phyloP scores from a whole-genome alignment of 2,113 vertebrate species.

The Gallinago paraguaiae region DNA sequence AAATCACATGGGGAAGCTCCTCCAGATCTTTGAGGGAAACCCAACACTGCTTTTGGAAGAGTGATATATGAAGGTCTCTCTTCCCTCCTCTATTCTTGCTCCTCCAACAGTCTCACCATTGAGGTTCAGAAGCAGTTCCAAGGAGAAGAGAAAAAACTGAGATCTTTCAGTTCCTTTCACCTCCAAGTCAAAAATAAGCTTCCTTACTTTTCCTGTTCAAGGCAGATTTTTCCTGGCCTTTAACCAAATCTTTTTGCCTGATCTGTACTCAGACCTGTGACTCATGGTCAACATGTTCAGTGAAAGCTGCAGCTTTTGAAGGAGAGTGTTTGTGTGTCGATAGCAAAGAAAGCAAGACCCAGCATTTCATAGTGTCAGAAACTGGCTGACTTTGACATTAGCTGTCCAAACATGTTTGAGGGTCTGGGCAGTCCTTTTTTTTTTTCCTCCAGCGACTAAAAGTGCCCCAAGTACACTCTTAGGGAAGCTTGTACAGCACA shows the following conservation, averaged over 20 bases:
- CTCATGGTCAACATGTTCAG: accelerated
- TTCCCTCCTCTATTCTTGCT: neutral
- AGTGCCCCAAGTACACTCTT: neutral
- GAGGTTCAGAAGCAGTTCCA: neutral
- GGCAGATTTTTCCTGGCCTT: neutral
- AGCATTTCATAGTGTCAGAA: neutral
- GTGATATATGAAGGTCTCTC: neutral
- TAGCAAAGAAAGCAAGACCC: neutral
- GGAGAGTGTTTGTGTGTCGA: neutral
- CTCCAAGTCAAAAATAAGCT: neutral
- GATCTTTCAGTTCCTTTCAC: neutral
- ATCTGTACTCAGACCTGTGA: neutral
- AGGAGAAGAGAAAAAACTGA: neutral
- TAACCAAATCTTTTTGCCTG: neutral
- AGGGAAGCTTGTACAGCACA: neutral
- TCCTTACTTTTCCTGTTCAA: neutral
- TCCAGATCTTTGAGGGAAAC: neutral
- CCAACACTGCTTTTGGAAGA: neutral
- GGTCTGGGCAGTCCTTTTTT: neutral
- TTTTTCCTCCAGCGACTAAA: neutral
- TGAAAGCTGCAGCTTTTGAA: neutral
- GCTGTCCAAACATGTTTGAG: neutral
- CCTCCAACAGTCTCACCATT: neutral
- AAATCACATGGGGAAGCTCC: neutral
- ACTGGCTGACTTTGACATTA: neutral